phyloP scores from a whole-genome alignment of 2,113 vertebrate genomes.

The Ramphastos sulfuratus region DNA sequence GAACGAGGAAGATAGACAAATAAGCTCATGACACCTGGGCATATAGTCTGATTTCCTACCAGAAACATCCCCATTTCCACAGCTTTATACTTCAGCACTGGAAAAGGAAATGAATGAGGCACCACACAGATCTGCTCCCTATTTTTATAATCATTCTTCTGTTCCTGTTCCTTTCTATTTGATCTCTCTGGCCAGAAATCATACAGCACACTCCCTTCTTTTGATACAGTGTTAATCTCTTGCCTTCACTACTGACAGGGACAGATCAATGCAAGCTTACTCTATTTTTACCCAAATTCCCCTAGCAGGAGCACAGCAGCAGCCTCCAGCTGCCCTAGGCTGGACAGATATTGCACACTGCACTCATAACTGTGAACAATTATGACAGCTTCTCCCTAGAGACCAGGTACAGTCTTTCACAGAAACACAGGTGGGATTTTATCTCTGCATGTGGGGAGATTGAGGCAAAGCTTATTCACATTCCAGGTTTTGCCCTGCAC shows the following conservation, averaged over 20 bases:
- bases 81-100: background rate
- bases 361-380: background rate
- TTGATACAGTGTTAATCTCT: background rate
- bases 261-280: background rate
- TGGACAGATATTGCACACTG: background rate
- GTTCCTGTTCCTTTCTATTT: background rate
- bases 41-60: background rate
- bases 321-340: background rate
- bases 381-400: background rate
- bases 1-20: background rate
- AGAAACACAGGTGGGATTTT: background rate
- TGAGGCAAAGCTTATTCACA: background rate
- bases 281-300: background rate
- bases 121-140: background rate
- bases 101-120: background rate
- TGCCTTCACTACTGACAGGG: background rate
- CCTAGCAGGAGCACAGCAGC: background rate
- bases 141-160: background rate
- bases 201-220: background rate
- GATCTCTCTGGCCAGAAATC: background rate
- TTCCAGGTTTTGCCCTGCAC: background rate
- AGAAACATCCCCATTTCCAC: background rate
- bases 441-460: background rate
- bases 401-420: background rate
- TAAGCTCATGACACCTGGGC: background rate